A percentile compares a stretch with the other conserved stretches of the same genome.
Conservation (phyloP, 2,797 vertebrate species). For the Poecilia gillii region DNA sequence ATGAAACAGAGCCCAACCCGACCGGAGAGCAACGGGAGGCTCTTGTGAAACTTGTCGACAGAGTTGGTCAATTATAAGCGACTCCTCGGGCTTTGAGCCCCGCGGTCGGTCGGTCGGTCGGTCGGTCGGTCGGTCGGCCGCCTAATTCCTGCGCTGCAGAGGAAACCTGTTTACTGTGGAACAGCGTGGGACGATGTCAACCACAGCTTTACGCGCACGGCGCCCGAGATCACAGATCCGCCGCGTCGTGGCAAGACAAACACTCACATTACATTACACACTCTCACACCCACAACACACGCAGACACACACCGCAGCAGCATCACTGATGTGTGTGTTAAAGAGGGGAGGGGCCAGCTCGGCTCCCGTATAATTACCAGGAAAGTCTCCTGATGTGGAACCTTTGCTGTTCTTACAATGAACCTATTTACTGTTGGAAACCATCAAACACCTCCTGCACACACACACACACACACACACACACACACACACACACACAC, state of each 20-base stretch:
- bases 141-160: constrained; percentile 53
- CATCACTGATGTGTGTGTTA: constrained; percentile 24
- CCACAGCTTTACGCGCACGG: constrained; percentile 34
- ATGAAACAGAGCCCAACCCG: constrained; percentile 46
- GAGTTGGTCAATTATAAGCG: constrained; percentile 70
- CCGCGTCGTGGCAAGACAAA: constrained; percentile 68
- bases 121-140: background rate
- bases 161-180: constrained; percentile 67
- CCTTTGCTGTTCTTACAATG: constrained; percentile 80
- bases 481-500: constrained; percentile 38
- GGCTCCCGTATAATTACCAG: constrained; percentile 74
- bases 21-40: constrained; percentile 24
- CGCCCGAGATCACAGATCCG: constrained; percentile 72
- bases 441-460: constrained; percentile 72
- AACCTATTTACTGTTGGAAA: constrained; percentile 80
- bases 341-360: constrained; percentile 27
- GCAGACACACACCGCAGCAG: constrained; percentile 50
- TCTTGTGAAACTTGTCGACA: constrained; percentile 52
- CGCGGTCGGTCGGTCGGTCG: constrained; percentile 38
- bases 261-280: constrained; percentile 61
- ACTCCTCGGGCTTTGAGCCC: constrained; percentile 61
- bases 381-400: constrained; percentile 77
- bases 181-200: constrained; percentile 56
- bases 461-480: constrained; percentile 55
- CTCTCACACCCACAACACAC: constrained; percentile 41